These are phyloP conservation scores for Brachypterus glaber DNA, from an alignment of 2,888 invertebrate species.

Conservation along the genomic window DNA sequence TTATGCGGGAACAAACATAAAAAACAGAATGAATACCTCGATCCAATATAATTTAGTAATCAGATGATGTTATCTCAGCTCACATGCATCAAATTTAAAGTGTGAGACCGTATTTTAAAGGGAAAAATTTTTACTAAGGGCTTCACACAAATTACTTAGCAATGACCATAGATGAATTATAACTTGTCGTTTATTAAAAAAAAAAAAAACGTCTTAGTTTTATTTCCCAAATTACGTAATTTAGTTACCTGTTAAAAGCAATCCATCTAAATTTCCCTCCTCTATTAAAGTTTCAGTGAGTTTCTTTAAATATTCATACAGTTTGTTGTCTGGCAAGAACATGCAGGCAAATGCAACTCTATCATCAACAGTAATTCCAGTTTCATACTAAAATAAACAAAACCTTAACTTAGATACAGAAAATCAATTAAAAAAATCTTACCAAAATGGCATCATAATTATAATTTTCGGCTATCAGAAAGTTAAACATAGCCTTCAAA, in stretches of 20 bases:
- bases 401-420: constrained; percentile 2
- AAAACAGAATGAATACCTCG: no score
- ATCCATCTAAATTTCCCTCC: constrained; percentile 73
- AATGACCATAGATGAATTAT: not conserved
- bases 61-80: no score
- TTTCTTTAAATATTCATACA: constrained; percentile 67
- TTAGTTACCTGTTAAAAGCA: constrained; percentile 64
- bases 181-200: not conserved
- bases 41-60: no score
- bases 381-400: constrained; percentile 57
- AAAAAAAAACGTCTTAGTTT: not conserved
- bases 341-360: constrained; percentile 85
- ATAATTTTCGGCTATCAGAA: constrained; percentile 72
- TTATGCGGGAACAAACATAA: no score
- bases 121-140: constrained; percentile 7
- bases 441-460: constrained; percentile 70
- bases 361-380: constrained; percentile 76
- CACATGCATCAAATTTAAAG: no score
- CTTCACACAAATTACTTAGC: not conserved
- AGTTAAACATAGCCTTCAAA: constrained; percentile 81
- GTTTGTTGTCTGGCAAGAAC: constrained; percentile 70
- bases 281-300: constrained; percentile 61
- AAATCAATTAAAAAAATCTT: constrained; percentile 29
- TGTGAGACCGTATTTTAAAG: no score
- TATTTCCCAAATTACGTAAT: not conserved